Evolutionary conservation across 2,113 vertebrate genomes (phyloP), one percentile per base, ranked within the genome.

Genomic region (Phylloscopus trochilus): DNA sequence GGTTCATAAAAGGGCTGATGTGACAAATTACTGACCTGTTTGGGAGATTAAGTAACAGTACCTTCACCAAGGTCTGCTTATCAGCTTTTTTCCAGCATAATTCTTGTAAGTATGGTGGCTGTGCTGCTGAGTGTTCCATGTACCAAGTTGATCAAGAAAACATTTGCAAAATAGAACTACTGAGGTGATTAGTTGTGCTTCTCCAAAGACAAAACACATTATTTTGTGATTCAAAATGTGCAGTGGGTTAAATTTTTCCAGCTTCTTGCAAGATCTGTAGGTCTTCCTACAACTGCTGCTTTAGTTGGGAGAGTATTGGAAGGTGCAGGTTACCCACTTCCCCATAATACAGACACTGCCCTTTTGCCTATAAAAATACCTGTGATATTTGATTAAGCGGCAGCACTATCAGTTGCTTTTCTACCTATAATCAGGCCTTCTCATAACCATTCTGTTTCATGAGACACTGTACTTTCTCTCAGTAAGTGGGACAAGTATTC

Each of bases 21-120:
- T 97, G 95, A 97, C 90, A 97, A 97, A 97, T 97, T 96, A 87
- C 93, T 96, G 95, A 95, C 95, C 96, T 97, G 92, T 94, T 97
- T 94, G 86, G 93, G 86, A 93, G 88, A 95, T 70, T 88, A 95
- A 92, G 83, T 67, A 94, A 63, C 43, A 7, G 4, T 75, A 89
- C 90, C 90, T 95, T 94, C 56, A 52, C 53, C 55, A 96, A 95
- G 58, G 69, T 94, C 87, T 94, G 59, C 63, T 52, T 87, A 64
- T 70, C 51, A 80, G 60, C 46, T 91, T 97, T 96, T 80, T 73
- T 70, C 83, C 83, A 62, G 62, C 19, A 27, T 80, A 68, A 46
- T 63, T 96, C 76, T 92, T n/a, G 2, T 35, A 52, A 89, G 35
- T 60, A 46, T 84, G 72, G n/a, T 51, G 68, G 69, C 37, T 66